Percentiles rank a stretch among this genome's conserved stretches.
Evolutionary conservation across 2,888 invertebrate species (phyloP).

Genomic region (Mechanitis messenoides): DNA sequence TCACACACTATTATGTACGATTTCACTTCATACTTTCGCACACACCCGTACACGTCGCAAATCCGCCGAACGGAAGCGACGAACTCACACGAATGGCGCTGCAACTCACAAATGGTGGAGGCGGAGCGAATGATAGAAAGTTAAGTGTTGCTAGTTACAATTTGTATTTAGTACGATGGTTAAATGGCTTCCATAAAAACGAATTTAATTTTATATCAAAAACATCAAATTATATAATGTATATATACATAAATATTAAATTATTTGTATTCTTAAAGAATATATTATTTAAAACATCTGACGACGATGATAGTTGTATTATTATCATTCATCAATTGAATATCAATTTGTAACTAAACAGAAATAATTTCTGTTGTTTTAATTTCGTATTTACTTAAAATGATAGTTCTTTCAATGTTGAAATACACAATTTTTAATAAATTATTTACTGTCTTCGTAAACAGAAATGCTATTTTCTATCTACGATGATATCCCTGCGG

Average conservation of each 20-base stretch:
- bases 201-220: conserved; percentile 32
- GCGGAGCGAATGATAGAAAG: conserved; percentile 24
- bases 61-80: conserved; percentile 65
- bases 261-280: neutral
- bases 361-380: too few species aligned
- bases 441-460: neutral
- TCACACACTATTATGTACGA: conserved; percentile 71
- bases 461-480: too few species aligned
- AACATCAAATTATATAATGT: neutral
- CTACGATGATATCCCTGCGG: conserved; percentile 30
- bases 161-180: conserved; percentile 31
- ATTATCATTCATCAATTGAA: too few species aligned
- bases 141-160: conserved; percentile 41
- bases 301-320: too few species aligned
- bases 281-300: too few species aligned
- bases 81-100: conserved; percentile 58
- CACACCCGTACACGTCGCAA: conserved; percentile 73
- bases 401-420: too few species aligned
- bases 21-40: conserved; percentile 76
- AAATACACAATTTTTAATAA: conserved; percentile 6
- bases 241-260: neutral
- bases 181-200: conserved; percentile 38
- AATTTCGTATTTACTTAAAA: too few species aligned
- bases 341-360: too few species aligned
- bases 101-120: conserved; percentile 38